Base-by-base conservation (phyloP, 53 echinoderm and acorn worm species). In the Mesocentrotus franciscanus region DNA sequence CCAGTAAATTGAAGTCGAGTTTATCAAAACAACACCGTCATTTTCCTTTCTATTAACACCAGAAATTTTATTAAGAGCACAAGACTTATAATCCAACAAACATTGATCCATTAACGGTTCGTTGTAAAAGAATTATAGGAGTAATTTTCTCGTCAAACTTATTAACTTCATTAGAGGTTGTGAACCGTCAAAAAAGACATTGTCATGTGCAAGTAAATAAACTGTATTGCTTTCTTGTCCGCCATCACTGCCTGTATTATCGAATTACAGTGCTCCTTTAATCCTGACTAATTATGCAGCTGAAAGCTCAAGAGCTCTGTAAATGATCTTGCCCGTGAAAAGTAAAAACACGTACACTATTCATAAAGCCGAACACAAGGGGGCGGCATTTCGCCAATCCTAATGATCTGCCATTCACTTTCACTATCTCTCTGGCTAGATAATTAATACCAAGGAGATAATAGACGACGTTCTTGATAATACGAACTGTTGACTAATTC, bases 21-120 rank as follows among this genome's bases (percentile, higher is more conserved):
- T 66, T 39, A 66, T 91, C 91, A 91, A 91, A 91, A 91, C 91
- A 91, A 91, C 32, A 22, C 13, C 12, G 91, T 91, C 91, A 91
- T 22, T 91, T 62, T 91, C 66, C 91, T 91, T 22, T 64, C 34
- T 34, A 91, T 91, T 91, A 91, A 20, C 91, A 66, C 61, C 91
- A 56, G 61, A 61, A 91, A 91, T 91, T 35, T 87, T 17, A 87
- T 87, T 87, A 87, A 81, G 81, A 81, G 36, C 84, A 84, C 42
- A 6, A 49, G 84, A 0, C 42, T 84, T 18, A 9, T 74, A 33
- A 14, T 78, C 32, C 15, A 30, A 42, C 27, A 2, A 56, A 59
- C 87, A 57, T 85, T 8, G 22, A 0, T 71, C 32, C 32, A 14
- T 29, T 27, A 72, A 27, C 72, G 26, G 87, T 85, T n/a, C 56